Evolutionary conservation across 23 tunicate species (phyloP).

Genomic region (Phallusia fumigata): DNA sequence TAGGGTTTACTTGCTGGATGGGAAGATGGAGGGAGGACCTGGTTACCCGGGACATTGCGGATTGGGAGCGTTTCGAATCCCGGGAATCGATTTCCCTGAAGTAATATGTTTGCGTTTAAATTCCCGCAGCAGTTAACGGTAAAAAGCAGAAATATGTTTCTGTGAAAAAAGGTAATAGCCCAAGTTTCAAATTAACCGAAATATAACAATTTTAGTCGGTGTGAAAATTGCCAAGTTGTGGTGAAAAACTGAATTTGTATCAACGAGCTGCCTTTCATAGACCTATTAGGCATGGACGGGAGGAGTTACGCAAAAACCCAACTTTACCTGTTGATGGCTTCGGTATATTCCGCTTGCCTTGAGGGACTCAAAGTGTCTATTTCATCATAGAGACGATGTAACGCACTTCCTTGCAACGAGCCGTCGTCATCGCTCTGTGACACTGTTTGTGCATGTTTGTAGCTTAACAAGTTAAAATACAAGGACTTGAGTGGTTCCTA

Average conservation of each 20-base stretch:
- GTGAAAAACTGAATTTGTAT: no score
- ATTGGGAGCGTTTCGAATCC: conserved; percentile 25
- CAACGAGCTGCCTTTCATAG: no score
- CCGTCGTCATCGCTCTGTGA: conserved; percentile 20
- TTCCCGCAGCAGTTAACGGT: no score
- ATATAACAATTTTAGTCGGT: no score
- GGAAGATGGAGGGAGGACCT: conserved; percentile 49
- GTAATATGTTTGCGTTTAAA: no score
- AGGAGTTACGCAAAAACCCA: neutral
- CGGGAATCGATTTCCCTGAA: conserved; percentile 21
- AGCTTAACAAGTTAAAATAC: no score
- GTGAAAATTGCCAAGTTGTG: no score
- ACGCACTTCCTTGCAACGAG: conserved; percentile 42
- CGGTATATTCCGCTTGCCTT: conserved; percentile 12
- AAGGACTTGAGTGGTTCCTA: no score
- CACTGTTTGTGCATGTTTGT: neutral
- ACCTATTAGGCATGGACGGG: no score
- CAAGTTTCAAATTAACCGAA: no score
- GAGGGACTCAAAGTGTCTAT: conserved; percentile 76
- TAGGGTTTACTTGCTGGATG: neutral
- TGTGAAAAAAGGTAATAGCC: no score
- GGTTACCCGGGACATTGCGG: conserved; percentile 46
- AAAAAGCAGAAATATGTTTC: no score
- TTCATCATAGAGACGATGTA: conserved; percentile 79
- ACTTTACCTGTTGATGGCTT: neutral